Evolutionary conservation across 1,140 invertebrate species (phyloP).

Genomic region (Leptinotarsa defecta): DNA sequence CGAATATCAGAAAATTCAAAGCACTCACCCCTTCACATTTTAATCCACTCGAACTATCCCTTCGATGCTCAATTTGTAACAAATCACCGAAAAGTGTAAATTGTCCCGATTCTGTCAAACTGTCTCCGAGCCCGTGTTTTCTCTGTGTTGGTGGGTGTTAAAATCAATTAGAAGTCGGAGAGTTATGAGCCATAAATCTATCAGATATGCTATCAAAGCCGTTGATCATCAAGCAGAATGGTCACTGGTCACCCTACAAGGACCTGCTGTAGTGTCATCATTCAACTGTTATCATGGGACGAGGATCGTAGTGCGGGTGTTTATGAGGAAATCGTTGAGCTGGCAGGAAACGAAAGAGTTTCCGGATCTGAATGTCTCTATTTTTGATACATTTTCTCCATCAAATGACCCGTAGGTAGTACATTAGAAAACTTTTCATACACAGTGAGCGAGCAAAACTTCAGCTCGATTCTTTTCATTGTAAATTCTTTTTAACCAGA

Average conservation of each 20-base stretch:
- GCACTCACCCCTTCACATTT: too few species aligned
- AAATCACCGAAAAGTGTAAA: constrained; percentile 21
- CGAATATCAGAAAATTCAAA: too few species aligned
- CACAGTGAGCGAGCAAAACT: too few species aligned
- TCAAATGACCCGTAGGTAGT: too few species aligned
- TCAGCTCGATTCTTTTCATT: too few species aligned
- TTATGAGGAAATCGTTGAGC: constrained; percentile 13
- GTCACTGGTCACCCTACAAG: background rate
- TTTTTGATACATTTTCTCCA: too few species aligned
- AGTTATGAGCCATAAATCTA: constrained; percentile 26
- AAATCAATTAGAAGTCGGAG: constrained; percentile 26
- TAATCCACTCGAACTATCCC: background rate
- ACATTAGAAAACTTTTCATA: too few species aligned
- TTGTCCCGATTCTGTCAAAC: constrained; percentile 20
- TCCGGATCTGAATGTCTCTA: too few species aligned
- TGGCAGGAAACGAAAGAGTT: too few species aligned
- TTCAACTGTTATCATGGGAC: constrained; percentile 12
- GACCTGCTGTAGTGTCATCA: constrained; percentile 10
- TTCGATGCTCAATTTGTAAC: background rate
- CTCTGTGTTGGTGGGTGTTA: constrained; percentile 16
- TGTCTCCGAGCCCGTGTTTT: constrained; percentile 17
- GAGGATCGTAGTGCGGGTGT: background rate
- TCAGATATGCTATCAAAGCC: constrained; percentile 16
- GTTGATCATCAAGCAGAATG: constrained; percentile 17
- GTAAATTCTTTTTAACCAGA: too few species aligned